Evolutionary conservation across 2,888 invertebrate species (phyloP).

Genomic region (Aspidiotus destructor): DNA sequence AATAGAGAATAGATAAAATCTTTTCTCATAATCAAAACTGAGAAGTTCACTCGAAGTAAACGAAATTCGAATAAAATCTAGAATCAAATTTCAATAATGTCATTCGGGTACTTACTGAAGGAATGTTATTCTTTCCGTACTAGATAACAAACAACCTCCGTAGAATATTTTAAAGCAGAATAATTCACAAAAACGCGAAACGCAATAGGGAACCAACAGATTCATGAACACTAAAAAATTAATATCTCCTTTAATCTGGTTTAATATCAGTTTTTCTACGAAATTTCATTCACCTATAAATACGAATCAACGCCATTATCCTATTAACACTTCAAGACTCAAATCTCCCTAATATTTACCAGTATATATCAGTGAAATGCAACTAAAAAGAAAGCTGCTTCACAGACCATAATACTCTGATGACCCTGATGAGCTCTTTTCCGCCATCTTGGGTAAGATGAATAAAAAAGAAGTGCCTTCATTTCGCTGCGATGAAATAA

Average conservation of each 20-base stretch:
- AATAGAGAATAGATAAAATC: not conserved
- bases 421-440: too few relatives aligned
- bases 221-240: conserved; percentile 5
- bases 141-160: conserved; percentile 19
- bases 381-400: not conserved
- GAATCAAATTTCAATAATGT: too few relatives aligned
- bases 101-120: not conserved
- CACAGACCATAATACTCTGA: not conserved
- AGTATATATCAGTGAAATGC: conserved; percentile 17
- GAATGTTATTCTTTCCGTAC: conserved; percentile 7
- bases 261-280: conserved; percentile 5
- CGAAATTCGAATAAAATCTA: too few relatives aligned
- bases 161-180: conserved; percentile 8
- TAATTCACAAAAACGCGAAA: conserved; percentile 6
- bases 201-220: conserved; percentile 6
- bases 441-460: too few relatives aligned
- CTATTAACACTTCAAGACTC: conserved; percentile 22
- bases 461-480: too few relatives aligned
- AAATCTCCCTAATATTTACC: conserved; percentile 32
- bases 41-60: too few relatives aligned
- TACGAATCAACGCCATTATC: conserved; percentile 28
- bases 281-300: conserved; percentile 29
- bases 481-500: too few relatives aligned
- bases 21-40: too few relatives aligned
- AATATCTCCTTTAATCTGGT: not conserved